These are phyloP conservation scores for Aleiodes alternator DNA, from an alignment of 2,888 invertebrate genomes.

Conservation along the genomic window DNA sequence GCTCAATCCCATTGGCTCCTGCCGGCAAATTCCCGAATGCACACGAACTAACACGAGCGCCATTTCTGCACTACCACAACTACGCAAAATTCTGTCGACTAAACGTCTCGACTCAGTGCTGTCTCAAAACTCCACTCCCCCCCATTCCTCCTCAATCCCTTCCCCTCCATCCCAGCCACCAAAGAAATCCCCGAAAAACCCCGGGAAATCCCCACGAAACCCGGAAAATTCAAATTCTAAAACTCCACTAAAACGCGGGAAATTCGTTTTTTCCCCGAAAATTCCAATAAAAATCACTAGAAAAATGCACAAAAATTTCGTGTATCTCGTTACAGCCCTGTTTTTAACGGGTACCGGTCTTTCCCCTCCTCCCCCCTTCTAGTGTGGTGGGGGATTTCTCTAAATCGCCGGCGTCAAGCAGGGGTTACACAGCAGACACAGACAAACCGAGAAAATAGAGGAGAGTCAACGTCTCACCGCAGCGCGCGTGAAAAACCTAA, in stretches of 20 bases:
- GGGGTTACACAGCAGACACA: constrained; percentile 39
- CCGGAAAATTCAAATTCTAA: neutral
- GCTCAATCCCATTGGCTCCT: neutral
- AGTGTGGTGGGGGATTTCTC: constrained; percentile 3
- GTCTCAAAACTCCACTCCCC: neutral
- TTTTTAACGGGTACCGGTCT: constrained; percentile 8
- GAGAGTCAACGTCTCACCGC: constrained; percentile 33
- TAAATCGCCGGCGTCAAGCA: constrained; percentile 60
- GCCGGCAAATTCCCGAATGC: neutral
- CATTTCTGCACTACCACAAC: neutral
- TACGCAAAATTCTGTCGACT: constrained; percentile 7
- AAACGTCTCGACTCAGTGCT: constrained; percentile 21
- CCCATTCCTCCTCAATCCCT: neutral
- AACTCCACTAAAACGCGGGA: too few species aligned
- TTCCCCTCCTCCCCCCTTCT: neutral
- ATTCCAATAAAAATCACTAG: too few species aligned
- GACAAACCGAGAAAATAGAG: constrained; percentile 35
- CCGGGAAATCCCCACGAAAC: neutral
- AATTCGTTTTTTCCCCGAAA: too few species aligned
- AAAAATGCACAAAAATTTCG: neutral
- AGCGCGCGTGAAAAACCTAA: constrained; percentile 32
- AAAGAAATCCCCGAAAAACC: neutral
- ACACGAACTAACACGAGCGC: neutral
- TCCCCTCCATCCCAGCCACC: neutral
- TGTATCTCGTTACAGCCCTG: too few species aligned